A percentile compares a stretch with the other conserved stretches of the same genome.
Evolutionary conservation across 2,113 vertebrate species (phyloP).

Genomic region (Mungos mungo): DNA sequence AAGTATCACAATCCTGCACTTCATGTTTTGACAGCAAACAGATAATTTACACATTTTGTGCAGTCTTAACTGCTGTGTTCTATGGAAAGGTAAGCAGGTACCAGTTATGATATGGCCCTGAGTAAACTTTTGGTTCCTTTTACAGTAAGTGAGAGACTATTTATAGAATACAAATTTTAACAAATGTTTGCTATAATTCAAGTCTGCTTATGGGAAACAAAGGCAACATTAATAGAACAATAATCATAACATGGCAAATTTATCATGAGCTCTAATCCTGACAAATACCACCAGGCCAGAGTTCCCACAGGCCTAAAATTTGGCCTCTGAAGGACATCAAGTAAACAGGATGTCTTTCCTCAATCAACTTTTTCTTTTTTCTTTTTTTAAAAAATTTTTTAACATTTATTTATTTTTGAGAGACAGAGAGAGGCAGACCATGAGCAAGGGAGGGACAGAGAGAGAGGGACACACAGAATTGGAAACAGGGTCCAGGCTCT

Average conservation of each 20-base stretch:
- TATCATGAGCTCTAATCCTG: background rate
- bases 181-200: background rate
- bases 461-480: no score
- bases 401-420: no score
- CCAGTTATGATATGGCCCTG: background rate
- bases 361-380: background rate
- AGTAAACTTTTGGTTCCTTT: background rate
- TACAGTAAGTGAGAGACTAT: background rate
- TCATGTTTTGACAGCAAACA: background rate
- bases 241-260: background rate
- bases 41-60: background rate
- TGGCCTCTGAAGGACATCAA: background rate
- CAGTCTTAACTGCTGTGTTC: background rate
- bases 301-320: background rate
- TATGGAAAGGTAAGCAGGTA: background rate
- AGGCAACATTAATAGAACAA: background rate
- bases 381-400: no score
- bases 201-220: background rate
- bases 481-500: no score
- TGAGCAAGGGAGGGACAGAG: no score
- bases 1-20: background rate
- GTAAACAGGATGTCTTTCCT: background rate
- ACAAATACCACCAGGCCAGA: background rate
- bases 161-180: background rate
- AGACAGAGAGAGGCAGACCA: no score